Percentiles rank a stretch among this genome's conserved stretches.
Conservation (phyloP, 2,888 invertebrate species). For the Drosophila dives region DNA sequence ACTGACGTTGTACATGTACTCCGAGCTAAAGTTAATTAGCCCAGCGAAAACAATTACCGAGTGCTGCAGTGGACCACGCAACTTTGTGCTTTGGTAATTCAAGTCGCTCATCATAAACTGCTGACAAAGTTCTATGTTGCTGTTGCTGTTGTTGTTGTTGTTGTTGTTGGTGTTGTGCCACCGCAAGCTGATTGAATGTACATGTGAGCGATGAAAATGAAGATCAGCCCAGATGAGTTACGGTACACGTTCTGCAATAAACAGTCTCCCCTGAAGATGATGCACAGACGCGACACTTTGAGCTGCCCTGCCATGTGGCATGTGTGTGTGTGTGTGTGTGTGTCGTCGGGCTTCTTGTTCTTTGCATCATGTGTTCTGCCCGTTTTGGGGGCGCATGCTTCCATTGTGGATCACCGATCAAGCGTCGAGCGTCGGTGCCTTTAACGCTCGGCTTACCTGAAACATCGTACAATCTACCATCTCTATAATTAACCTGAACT, state of each 20-base stretch:
- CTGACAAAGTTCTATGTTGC: slow-evolving; percentile 59
- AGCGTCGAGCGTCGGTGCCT: slow-evolving; percentile 34
- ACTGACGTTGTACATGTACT: slow-evolving; percentile 7
- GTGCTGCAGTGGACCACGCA: slow-evolving; percentile 8
- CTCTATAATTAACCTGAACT: background rate
- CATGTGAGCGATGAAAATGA: slow-evolving; percentile 32
- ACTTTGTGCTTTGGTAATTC: slow-evolving; percentile 54
- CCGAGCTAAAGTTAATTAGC: slow-evolving; percentile 51
- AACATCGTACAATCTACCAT: background rate
- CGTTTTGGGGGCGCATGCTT: slow-evolving; percentile 44
- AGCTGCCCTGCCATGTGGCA: slow-evolving; percentile 5
- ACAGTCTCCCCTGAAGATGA: slow-evolving; percentile 8
- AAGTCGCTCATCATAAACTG: slow-evolving; percentile 71
- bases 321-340: slow-evolving; percentile 21
- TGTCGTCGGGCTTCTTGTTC: slow-evolving; percentile 47
- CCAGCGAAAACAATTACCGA: slow-evolving; percentile 20
- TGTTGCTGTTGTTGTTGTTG: background rate
- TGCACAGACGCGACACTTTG: background rate
- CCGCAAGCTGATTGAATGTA: slow-evolving; percentile 61
- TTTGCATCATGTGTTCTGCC: slow-evolving; percentile 8
- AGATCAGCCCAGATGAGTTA: slow-evolving; percentile 47
- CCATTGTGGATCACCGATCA: slow-evolving; percentile 17
- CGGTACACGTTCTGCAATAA: slow-evolving; percentile 26
- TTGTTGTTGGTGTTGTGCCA: slow-evolving; percentile 36
- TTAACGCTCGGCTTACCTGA: slow-evolving; percentile 57